These are phyloP conservation scores for Cladorhizidae sp. DNA, from an alignment of 37 sponge, comb jelly and placozoan genomes.

Conservation along the genomic window DNA sequence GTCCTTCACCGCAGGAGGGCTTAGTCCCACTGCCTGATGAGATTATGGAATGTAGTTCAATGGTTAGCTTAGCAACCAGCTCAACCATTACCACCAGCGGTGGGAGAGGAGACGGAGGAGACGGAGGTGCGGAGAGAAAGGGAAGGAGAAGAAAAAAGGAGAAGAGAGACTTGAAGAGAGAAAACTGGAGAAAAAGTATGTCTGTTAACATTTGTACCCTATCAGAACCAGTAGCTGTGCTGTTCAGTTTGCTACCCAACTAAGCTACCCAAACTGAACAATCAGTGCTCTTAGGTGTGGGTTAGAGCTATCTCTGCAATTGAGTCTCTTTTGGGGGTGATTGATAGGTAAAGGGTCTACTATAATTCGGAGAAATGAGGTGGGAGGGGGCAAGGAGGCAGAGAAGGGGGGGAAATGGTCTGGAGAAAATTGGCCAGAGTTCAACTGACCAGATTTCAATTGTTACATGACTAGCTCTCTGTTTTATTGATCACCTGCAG, in stretches of 20 bases:
- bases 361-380: no score
- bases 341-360: no score
- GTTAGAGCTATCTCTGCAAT: no score
- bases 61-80: background rate
- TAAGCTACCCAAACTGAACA: no score
- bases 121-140: background rate
- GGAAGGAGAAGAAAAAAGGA: background rate
- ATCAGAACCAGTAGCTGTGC: background rate
- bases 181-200: background rate
- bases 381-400: no score
- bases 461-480: background rate
- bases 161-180: background rate
- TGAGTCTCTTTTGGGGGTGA: background rate
- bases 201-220: background rate
- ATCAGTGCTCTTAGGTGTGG: no score
- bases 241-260: no score
- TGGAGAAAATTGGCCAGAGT: background rate
- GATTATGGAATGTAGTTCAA: conserved; percentile 11
- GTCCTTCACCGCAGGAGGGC: background rate
- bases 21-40: conserved; percentile 15
- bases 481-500: background rate
- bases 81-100: background rate
- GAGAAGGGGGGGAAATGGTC: no score
- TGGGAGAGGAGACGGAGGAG: background rate
- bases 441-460: background rate